Evolutionary conservation across 2,888 invertebrate genomes (phyloP).

Genomic region (Plebejus melissa): DNA sequence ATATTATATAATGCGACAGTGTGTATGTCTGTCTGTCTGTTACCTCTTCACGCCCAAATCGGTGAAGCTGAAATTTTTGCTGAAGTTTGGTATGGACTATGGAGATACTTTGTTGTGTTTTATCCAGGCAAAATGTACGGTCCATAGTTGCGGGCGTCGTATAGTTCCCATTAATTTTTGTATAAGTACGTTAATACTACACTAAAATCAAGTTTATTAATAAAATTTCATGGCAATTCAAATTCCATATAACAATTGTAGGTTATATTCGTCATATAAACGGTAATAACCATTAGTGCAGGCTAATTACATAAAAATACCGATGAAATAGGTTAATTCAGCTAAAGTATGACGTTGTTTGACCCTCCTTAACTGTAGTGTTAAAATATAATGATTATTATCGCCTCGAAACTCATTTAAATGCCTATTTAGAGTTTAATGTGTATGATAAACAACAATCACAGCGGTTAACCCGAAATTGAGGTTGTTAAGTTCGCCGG

Average conservation of each 20-base stretch:
- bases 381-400: slow-evolving; percentile 11
- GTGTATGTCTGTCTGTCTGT: too few relatives aligned
- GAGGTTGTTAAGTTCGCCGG: neutral
- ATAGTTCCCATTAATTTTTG: too few relatives aligned
- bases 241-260: neutral
- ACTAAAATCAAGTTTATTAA: too few relatives aligned
- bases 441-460: neutral
- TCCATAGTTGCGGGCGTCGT: too few relatives aligned
- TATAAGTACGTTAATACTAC: too few relatives aligned
- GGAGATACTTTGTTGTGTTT: too few relatives aligned
- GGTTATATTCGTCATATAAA: neutral
- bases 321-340: slow-evolving; percentile 19
- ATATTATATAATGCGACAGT: too few relatives aligned
- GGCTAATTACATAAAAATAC: slow-evolving; percentile 21
- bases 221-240: too few relatives aligned
- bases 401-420: neutral
- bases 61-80: too few relatives aligned
- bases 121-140: too few relatives aligned
- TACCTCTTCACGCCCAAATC: too few relatives aligned
- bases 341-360: neutral
- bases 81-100: too few relatives aligned
- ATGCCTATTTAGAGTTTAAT: slow-evolving; percentile 4
- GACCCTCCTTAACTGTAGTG: slow-evolving; percentile 5
- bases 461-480: slow-evolving; percentile 1
- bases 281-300: slow-evolving; percentile 15